Conservation (phyloP, 1,140 invertebrate species). For the Cecropterus lyciades region DNA sequence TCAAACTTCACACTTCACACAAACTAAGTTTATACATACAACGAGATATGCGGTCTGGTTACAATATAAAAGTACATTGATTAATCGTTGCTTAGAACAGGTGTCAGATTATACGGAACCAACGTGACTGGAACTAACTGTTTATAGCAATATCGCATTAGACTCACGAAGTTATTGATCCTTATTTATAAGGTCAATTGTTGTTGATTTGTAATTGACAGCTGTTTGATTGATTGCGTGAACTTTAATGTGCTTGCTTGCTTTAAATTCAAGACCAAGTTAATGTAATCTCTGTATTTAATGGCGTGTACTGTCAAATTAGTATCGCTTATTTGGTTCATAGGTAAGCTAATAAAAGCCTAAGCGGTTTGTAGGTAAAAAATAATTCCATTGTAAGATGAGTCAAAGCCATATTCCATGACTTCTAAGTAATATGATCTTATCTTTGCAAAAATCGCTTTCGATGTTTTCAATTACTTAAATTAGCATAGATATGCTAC, state of each 20-base stretch:
- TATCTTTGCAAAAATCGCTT: no score
- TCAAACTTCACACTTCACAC: background rate
- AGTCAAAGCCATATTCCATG: no score
- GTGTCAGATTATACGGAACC: slow-evolving; percentile 35
- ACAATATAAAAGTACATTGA: slow-evolving; percentile 2
- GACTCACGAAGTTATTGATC: slow-evolving; percentile 32
- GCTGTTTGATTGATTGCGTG: slow-evolving; percentile 28
- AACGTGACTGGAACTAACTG: slow-evolving; percentile 30
- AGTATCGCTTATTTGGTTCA: no score
- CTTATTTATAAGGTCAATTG: slow-evolving; percentile 33
- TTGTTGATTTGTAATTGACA: slow-evolving; percentile 36
- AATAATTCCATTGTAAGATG: no score
- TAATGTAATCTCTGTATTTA: background rate
- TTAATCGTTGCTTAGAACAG: slow-evolving; percentile 27
- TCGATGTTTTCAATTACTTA: no score
- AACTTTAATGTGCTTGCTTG: slow-evolving; percentile 26
- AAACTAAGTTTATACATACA: background rate
- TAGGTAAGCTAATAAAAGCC: no score
- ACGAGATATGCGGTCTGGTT: background rate
- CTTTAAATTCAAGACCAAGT: slow-evolving; percentile 32
- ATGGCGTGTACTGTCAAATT: no score
- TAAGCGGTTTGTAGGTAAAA: no score
- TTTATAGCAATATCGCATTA: slow-evolving; percentile 33
- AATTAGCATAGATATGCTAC: no score
- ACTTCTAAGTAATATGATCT: no score